Evolutionary conservation across 2,888 invertebrate species (phyloP), one percentile per base, ranked within the genome.

Genomic region (Drosophila conformis): DNA sequence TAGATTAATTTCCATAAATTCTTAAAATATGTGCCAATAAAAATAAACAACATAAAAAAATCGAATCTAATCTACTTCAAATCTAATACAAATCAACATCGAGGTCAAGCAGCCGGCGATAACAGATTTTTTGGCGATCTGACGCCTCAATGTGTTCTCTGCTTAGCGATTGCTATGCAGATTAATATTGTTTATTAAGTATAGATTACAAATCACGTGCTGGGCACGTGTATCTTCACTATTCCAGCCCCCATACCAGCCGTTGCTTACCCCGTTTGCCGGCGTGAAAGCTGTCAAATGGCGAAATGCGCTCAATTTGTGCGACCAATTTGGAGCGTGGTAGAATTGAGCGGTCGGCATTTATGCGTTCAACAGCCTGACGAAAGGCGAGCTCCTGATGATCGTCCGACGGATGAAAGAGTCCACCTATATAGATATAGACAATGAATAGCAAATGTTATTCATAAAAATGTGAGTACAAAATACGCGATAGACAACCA

Each of bases 211-310:
- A 25, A 25, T 25, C 21, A 21, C 21, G 21, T 11, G 42, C 5
- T 42, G 3, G 7, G 21, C 21, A 46, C 7, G 52, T 64, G 48
- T 59, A 48, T 5, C 7, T 13, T 0, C 10, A 29, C 6, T 15
- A 3, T 11, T 33, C 48, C 15, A 1, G 1, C 25, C 6, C 18
- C 11, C 33, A 27, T 21, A 25, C 10, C 27, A 27, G 18, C 8
- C 25, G 2, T 10, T 49, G 86, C 91, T 94, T 93, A 98, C 98
- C 98, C 95, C 97, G 95, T 94, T 98, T 98, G 25, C 98, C 97
- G 59, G 98, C 98, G 92, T 97, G 97, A 92, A 98, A 98, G 93
- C 98, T 98, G 93, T 98, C 98, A 91, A 97, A 97, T 1, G 97
- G 96, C 57, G 97, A 96, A 91, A 98, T 96, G 87, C 96, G 96